Percentiles rank a stretch among this genome's conserved stretches.
These are phyloP conservation scores for Mylabris sibirica DNA, from an alignment of 2,888 invertebrate genomes.

Conservation along the genomic window DNA sequence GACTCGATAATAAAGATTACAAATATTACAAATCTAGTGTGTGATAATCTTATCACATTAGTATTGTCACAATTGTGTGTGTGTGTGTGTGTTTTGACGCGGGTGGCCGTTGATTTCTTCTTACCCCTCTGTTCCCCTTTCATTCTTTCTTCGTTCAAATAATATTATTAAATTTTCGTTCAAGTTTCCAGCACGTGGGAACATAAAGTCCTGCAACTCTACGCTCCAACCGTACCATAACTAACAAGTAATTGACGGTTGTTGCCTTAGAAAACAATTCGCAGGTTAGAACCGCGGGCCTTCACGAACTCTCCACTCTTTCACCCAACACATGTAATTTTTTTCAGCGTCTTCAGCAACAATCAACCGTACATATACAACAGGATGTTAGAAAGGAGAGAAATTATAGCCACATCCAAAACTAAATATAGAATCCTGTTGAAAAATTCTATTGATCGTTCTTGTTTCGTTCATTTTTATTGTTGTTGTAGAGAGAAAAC, in stretches of 20 bases:
- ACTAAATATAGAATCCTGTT: constrained; percentile 1
- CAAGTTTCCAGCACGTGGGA: constrained; percentile 22
- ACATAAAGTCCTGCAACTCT: constrained; percentile 13
- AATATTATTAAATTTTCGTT: neutral
- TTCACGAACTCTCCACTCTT: constrained; percentile 7
- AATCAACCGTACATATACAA: neutral
- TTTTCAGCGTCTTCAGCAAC: neutral
- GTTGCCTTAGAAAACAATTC: constrained; percentile 38
- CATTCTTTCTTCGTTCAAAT: too few relatives aligned
- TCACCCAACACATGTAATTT: constrained; percentile 17
- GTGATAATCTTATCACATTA: constrained; percentile 14
- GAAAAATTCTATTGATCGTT: constrained; percentile 10
- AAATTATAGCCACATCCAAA: constrained; percentile 4
- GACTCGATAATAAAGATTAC: constrained; percentile 21
- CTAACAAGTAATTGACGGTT: constrained; percentile 43
- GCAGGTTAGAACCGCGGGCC: constrained; percentile 40
- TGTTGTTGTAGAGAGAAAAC: neutral
- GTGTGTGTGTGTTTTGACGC: neutral
- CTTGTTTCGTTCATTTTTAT: neutral
- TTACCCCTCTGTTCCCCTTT: too few relatives aligned
- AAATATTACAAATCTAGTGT: constrained; percentile 11
- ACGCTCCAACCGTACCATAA: constrained; percentile 33
- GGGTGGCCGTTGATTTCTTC: constrained; percentile 21
- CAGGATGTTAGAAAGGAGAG: constrained; percentile 1
- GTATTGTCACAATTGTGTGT: neutral